These are phyloP conservation scores for Heptranchias perlo DNA, from an alignment of 2,113 vertebrate species.

Conservation along the genomic window DNA sequence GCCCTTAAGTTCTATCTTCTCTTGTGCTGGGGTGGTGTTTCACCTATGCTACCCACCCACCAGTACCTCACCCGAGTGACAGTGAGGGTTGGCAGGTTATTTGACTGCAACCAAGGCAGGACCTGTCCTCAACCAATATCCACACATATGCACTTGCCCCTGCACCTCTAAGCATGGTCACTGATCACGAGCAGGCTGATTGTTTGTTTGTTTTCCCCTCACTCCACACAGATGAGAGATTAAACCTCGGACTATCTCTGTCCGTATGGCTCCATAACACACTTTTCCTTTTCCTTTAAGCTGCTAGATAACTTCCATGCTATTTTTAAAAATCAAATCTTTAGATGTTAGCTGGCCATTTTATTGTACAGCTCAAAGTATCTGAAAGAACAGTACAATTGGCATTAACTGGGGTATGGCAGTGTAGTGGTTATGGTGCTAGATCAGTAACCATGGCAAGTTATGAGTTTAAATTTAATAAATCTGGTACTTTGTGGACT, in stretches of 20 bases:
- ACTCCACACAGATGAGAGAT: too few species aligned
- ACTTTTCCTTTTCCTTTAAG: background rate
- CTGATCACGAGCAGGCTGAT: background rate
- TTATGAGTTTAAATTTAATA: background rate
- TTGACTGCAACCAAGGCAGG: background rate
- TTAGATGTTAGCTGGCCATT: background rate
- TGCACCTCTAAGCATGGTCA: background rate
- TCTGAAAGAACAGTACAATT: background rate
- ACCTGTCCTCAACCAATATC: background rate
- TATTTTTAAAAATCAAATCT: background rate
- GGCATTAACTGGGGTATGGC: background rate
- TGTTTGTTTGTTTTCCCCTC: background rate
- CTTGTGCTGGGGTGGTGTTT: background rate
- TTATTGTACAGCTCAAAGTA: background rate
- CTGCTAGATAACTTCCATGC: background rate
- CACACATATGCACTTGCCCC: background rate
- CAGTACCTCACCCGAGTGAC: background rate
- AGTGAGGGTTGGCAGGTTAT: background rate
- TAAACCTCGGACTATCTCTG: background rate
- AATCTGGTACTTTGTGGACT: background rate
- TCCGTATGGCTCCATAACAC: background rate
- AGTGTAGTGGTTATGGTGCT: background rate
- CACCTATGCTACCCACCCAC: background rate
- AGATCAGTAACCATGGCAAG: conserved; percentile 5
- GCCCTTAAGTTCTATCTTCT: background rate